These are phyloP conservation scores for Drosophila birchii DNA, from an alignment of 2,888 invertebrate genomes.

Conservation along the genomic window DNA sequence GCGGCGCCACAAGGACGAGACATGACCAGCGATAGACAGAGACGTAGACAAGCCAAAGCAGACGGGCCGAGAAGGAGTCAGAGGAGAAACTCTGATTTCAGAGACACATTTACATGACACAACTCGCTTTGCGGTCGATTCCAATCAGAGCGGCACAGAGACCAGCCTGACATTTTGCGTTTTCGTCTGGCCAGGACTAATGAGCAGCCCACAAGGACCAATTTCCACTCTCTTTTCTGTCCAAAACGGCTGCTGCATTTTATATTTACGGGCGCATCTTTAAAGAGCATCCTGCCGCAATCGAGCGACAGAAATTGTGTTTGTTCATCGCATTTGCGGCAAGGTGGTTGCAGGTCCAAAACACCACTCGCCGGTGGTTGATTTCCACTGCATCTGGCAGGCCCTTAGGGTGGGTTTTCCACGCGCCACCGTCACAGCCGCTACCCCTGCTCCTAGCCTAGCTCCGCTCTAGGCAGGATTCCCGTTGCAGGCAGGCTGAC, in stretches of 20 bases:
- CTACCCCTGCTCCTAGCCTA: background rate
- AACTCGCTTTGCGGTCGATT: slow-evolving; percentile 57
- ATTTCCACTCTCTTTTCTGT: slow-evolving; percentile 14
- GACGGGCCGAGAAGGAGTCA: slow-evolving; percentile 15
- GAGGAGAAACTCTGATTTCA: slow-evolving; percentile 29
- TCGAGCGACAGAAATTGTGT: slow-evolving; percentile 43
- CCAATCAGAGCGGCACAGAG: slow-evolving; percentile 50
- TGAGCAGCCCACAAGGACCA: slow-evolving; percentile 36
- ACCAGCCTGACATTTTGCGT: slow-evolving; percentile 24
- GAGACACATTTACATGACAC: slow-evolving; percentile 38
- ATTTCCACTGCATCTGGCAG: slow-evolving; percentile 61
- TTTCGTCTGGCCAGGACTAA: slow-evolving; percentile 29
- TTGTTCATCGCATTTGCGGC: slow-evolving; percentile 48
- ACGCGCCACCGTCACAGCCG: background rate
- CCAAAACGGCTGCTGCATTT: slow-evolving; percentile 20
- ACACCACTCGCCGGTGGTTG: slow-evolving; percentile 60
- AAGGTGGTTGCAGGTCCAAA: slow-evolving; percentile 47
- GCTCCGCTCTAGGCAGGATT: slow-evolving; percentile 7
- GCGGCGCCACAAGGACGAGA: slow-evolving; percentile 76
- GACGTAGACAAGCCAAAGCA: slow-evolving; percentile 60
- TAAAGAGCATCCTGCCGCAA: slow-evolving; percentile 38
- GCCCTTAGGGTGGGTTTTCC: slow-evolving; percentile 65
- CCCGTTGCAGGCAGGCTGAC: slow-evolving; percentile 47
- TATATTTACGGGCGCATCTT: slow-evolving; percentile 22
- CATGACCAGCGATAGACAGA: slow-evolving; percentile 68